Evolutionary conservation across 2,888 invertebrate species (phyloP).

Genomic region (Lycophotia porphyrea): DNA sequence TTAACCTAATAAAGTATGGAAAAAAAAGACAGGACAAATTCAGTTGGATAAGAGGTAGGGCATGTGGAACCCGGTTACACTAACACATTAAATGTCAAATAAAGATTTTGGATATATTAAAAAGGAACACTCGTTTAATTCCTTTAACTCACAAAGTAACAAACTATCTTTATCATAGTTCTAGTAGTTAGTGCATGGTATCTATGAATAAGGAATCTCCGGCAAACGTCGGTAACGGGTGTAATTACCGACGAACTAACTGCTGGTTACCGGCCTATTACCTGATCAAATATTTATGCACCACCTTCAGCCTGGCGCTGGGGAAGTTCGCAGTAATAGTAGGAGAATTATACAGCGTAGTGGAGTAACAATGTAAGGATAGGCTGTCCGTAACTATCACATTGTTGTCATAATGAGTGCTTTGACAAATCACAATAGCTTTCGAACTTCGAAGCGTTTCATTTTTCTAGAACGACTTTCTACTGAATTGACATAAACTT

Average conservation of each 20-base stretch:
- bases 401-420: neutral
- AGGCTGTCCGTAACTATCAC: neutral
- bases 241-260: conserved; percentile 59
- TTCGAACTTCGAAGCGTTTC: neutral
- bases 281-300: conserved; percentile 67
- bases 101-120: neutral
- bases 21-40: no score
- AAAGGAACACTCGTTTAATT: neutral
- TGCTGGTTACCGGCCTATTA: conserved; percentile 58
- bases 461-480: neutral
- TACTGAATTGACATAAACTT: neutral
- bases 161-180: conserved; percentile 1
- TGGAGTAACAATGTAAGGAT: neutral
- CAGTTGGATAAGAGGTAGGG: no score
- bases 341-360: neutral
- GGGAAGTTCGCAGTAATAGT: conserved; percentile 10
- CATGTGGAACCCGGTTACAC: no score
- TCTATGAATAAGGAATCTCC: conserved; percentile 49
- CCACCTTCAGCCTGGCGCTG: conserved; percentile 31
- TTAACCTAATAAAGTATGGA: no score
- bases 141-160: neutral
- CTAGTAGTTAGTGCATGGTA: conserved; percentile 16
- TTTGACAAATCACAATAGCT: neutral
- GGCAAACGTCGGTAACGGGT: conserved; percentile 23
- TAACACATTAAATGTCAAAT: no score